Conservation (phyloP, 2,888 invertebrate species). For the Hoplodrina ambigua region DNA sequence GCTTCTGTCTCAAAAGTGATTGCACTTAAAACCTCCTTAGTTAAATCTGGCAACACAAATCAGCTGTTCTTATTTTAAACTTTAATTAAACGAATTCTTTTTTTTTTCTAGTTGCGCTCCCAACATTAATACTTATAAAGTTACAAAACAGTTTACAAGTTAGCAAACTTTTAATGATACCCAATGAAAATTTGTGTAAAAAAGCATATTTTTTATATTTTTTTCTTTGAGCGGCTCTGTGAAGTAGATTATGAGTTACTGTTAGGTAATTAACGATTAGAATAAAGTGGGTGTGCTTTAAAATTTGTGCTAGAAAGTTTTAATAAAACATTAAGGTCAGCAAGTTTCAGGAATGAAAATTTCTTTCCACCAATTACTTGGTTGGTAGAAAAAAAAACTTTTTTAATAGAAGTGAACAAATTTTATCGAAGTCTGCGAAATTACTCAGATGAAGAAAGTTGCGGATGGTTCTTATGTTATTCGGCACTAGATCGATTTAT, state of each 20-base stretch:
- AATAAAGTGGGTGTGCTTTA: slow-evolving; percentile 55
- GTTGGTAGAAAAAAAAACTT: slow-evolving; percentile 69
- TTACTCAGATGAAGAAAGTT: slow-evolving; percentile 71
- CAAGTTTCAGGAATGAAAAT: slow-evolving; percentile 66
- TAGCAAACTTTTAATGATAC: slow-evolving; percentile 55
- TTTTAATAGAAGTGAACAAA: slow-evolving; percentile 73
- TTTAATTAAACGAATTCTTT: slow-evolving; percentile 16
- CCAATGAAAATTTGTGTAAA: slow-evolving; percentile 41
- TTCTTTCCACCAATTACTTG: slow-evolving; percentile 69
- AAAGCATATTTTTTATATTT: slow-evolving; percentile 29
- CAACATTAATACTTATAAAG: slow-evolving; percentile 29
- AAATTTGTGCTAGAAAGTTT: slow-evolving; percentile 71
- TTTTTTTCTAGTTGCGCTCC: slow-evolving; percentile 13
- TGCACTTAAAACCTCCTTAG: slow-evolving; percentile 53
- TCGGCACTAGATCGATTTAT: slow-evolving; percentile 61
- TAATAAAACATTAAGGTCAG: slow-evolving; percentile 71
- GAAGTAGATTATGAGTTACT: slow-evolving; percentile 35
- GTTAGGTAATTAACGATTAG: slow-evolving; percentile 56
- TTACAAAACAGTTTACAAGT: slow-evolving; percentile 45
- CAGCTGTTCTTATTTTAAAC: slow-evolving; percentile 24
- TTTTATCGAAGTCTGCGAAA: slow-evolving; percentile 67
- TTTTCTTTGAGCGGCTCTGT: slow-evolving; percentile 21
- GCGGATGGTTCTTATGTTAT: slow-evolving; percentile 56
- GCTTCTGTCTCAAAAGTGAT: slow-evolving; percentile 67
- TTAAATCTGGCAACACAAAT: slow-evolving; percentile 39